Base-by-base conservation (phyloP, 1,140 invertebrate genomes). In the Monomorium pharaonis region DNA sequence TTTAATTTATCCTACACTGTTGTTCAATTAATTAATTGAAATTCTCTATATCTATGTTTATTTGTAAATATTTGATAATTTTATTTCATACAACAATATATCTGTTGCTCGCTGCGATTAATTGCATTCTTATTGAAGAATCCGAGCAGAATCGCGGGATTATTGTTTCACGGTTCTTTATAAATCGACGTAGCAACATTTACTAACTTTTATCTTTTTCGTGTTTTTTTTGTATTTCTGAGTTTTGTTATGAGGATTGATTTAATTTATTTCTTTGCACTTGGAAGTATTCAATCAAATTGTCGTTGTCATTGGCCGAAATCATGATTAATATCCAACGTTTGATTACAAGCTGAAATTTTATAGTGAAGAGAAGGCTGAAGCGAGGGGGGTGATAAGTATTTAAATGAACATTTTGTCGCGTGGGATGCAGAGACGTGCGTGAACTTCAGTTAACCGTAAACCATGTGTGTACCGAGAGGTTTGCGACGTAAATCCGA, bases 401-500 rank as follows among this genome's bases (percentile, higher is more conserved):
- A 74, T 83, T 83, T 83, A 83, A 60, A 83, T 12, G 65, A 58
- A 58, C 7, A 16, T 72, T 81, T 81, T 9, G 49, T 72, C 49
- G 65, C 51, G 65, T 72, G 78, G 65, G 78, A 74, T 16, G 67
- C 33, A 14, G 42, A 70, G 14, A 72, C 78, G 30, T 44, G 18
- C 18, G 51, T 72, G 54, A 81, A 72, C 67, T 58, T 69, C 51
- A 58, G 51, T 72, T 83, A 83, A 83, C 78, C 78, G 67, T 83
- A 83, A 83, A 83, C 67, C 33, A 56, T 24, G 63, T 24, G 21
- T 67, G 78, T 30, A 24, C 6, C 24, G 78, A 21, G 65, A 70
- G 18, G 6, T 69, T 80, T 18, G 76, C 76, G 60, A 78, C 21
- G 76, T 49, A 42, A 70, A 33, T 56, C 49, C 33, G 44, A 24